Evolutionary conservation across 2,113 vertebrate species (phyloP).

Genomic region (Sylvilagus bachmani): DNA sequence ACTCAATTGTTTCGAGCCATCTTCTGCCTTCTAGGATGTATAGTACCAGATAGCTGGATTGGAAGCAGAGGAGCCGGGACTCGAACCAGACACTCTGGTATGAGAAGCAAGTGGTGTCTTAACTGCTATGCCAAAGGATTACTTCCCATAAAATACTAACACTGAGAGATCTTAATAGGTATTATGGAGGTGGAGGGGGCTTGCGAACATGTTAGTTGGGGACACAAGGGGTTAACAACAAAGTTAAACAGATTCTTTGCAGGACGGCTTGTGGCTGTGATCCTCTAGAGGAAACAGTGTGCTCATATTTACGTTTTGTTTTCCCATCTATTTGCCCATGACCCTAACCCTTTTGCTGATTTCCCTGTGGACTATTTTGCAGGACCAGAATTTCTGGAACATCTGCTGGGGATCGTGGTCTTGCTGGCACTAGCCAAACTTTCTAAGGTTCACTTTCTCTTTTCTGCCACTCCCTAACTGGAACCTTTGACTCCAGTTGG

Average conservation of each 20-base stretch:
- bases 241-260: background rate
- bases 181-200: background rate
- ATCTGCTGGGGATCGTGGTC: background rate
- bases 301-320: background rate
- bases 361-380: background rate
- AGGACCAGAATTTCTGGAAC: background rate
- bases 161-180: background rate
- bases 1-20: no score
- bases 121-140: no score
- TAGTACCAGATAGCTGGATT: no score
- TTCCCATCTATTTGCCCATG: background rate
- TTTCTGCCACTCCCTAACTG: background rate
- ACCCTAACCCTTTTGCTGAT: background rate
- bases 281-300: background rate
- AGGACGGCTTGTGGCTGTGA: background rate
- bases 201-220: background rate
- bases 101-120: no score
- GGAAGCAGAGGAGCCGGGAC: no score
- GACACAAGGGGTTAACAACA: background rate
- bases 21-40: no score
- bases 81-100: no score
- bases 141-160: background rate
- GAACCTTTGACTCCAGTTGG: background rate
- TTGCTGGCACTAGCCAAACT: background rate
- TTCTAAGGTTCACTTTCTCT: no score